Evolutionary conservation across 2,113 vertebrate genomes (phyloP), one percentile per base, ranked within the genome.

Genomic region (Emberiza fucata): DNA sequence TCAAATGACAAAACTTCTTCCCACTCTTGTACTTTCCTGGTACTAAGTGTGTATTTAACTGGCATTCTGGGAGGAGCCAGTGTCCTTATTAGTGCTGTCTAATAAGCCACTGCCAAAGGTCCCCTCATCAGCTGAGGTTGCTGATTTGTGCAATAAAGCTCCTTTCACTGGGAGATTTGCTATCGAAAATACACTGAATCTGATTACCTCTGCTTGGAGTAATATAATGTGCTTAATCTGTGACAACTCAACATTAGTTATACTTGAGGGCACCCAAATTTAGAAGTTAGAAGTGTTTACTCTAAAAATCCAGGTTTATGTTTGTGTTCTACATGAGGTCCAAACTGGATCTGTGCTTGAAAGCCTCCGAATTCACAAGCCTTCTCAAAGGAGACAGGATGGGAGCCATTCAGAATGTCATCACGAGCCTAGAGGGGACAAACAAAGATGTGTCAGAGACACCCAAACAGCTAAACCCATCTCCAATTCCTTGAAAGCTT

Each of bases 321-420:
- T 97, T 99, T 99, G 97, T 99, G 99, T 82, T 99, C 99, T 92
- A 99, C 98, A 13, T 99, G 99, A 96, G 99, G 99, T 97, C 99
- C 99, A 42, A 99, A 99, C 96, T 99, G 99, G 98, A 99, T 99
- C 97, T 99, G 99, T 57, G 99, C 99, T 98, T 99, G 99, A 96
- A 99, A 99, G 70, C 99, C 99, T 40, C 98, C 99, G 76, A 99
- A 99, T 97, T 99, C 99, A 33, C 99, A 99, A 44, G 99, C 99
- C 97, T 99, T 99, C 96, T 99, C 99, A 81, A 99, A 99, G 97
- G 99, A 99, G 70, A 99, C 99, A 0, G 99, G 99, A 94, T 99
- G 99, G 92, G 99, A 99, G 75, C 99, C 99, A 27, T 99, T 99
- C 95, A 99, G 97, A 97, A 99, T 99, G 97, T 99, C 99, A 97